phyloP scores from a whole-genome alignment of 2,888 invertebrate species.

The Polyommatus icarus region DNA sequence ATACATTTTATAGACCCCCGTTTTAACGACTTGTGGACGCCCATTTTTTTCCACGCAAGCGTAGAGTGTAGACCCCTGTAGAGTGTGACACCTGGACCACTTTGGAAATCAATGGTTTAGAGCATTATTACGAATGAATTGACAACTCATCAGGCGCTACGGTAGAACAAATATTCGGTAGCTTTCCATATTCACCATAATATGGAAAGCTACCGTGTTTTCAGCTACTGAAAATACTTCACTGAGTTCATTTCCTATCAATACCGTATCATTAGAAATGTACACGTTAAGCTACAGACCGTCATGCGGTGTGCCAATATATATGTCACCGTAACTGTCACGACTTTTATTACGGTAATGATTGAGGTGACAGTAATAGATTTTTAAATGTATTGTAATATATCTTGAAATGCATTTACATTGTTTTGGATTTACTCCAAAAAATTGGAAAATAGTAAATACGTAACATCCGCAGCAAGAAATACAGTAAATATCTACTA shows the following conservation, averaged over 20 bases:
- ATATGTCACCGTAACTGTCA: too few species aligned
- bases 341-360: slow-evolving; percentile 20
- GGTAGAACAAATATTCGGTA: too few species aligned
- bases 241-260: background rate
- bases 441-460: background rate
- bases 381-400: slow-evolving; percentile 25
- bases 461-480: background rate
- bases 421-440: slow-evolving; percentile 27
- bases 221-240: background rate
- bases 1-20: too few species aligned
- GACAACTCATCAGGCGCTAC: too few species aligned
- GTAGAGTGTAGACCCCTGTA: too few species aligned
- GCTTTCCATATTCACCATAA: too few species aligned
- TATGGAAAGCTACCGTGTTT: background rate
- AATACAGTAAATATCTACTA: background rate
- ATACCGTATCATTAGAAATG: background rate
- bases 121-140: too few species aligned
- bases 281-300: background rate
- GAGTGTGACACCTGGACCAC: too few species aligned
- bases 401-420: slow-evolving; percentile 29
- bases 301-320: slow-evolving; percentile 9
- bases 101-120: too few species aligned
- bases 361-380: slow-evolving; percentile 28
- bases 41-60: too few species aligned
- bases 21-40: too few species aligned